These are phyloP conservation scores for Varanus salvator DNA, from an alignment of 2,113 vertebrate species.

Conservation along the genomic window DNA sequence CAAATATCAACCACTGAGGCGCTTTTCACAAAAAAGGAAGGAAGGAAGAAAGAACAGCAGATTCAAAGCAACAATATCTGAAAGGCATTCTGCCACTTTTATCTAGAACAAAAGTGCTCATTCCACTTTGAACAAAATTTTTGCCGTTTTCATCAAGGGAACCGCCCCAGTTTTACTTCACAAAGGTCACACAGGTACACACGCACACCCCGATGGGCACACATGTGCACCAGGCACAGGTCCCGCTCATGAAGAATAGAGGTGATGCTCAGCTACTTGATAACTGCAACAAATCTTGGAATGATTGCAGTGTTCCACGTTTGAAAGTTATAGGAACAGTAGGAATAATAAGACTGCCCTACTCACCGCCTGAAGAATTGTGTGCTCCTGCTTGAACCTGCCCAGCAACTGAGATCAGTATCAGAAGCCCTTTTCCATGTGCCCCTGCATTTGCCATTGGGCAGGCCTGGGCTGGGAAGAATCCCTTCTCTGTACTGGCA, in stretches of 20 bases:
- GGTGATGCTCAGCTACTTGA: not conserved
- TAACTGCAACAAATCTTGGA: not conserved
- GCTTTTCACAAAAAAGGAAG: conserved; percentile 16
- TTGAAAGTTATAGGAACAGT: not conserved
- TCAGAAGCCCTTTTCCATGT: not conserved
- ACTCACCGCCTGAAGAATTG: not conserved
- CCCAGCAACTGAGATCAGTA: not conserved
- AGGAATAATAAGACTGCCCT: not conserved
- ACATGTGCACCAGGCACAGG: too few species aligned
- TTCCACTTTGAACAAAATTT: not conserved
- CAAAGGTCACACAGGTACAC: not conserved
- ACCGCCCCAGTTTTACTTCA: not conserved
- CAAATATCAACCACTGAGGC: conserved; percentile 60
- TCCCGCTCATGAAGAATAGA: not conserved
- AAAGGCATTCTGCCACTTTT: conserved; percentile 24
- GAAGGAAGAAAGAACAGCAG: not conserved
- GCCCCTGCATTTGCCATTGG: not conserved
- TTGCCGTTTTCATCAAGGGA: not conserved
- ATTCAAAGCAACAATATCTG: not conserved
- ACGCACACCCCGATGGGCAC: not conserved
- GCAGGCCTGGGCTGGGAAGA: not conserved
- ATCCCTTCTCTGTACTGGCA: not conserved
- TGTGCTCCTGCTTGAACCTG: not conserved
- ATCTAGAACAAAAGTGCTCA: conserved; percentile 34
- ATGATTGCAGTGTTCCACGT: not conserved